Conservation (phyloP, 1,140 invertebrate species). For the Phortica variegata region DNA sequence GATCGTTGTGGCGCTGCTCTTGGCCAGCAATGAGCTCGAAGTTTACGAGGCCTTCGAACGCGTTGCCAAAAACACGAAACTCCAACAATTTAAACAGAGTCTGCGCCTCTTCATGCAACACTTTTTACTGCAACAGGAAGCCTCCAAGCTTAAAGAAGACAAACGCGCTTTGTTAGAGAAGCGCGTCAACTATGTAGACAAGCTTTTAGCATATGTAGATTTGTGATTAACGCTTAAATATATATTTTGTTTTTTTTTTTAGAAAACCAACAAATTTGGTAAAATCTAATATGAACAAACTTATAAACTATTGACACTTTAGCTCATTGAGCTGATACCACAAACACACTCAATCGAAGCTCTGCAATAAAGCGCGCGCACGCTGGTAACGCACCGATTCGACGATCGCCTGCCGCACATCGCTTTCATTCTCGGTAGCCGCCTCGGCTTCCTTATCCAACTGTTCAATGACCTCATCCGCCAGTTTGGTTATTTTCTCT, state of each 20-base stretch:
- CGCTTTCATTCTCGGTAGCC: too few relatives aligned
- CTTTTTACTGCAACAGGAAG: conserved; percentile 69
- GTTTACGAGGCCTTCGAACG: conserved; percentile 60
- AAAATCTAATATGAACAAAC: too few relatives aligned
- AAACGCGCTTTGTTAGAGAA: conserved; percentile 58
- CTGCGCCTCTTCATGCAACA: conserved; percentile 74
- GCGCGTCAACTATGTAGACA: conserved; percentile 61
- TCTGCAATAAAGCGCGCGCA: conserved; percentile 61
- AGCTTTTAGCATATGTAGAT: conserved; percentile 57
- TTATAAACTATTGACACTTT: too few relatives aligned
- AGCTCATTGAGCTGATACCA: too few relatives aligned
- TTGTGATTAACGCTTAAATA: conserved; percentile 26
- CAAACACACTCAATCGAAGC: conserved; percentile 29
- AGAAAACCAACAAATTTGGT: too few relatives aligned
- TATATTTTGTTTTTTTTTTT: too few relatives aligned
- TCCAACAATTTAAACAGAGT: conserved; percentile 71
- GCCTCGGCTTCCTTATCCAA: conserved; percentile 60
- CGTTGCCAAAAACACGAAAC: conserved; percentile 64
- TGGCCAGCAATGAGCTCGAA: conserved; percentile 52
- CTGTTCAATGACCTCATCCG: conserved; percentile 65
- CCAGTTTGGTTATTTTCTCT: conserved; percentile 63
- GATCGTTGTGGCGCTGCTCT: conserved; percentile 66
- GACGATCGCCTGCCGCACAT: conserved; percentile 37
- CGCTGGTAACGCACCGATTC: conserved; percentile 59
- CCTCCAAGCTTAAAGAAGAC: conserved; percentile 57